A percentile compares a stretch with the other conserved stretches of the same genome.
Evolutionary conservation across 2,888 invertebrate species (phyloP).

Genomic region (Autographa pulchrina): DNA sequence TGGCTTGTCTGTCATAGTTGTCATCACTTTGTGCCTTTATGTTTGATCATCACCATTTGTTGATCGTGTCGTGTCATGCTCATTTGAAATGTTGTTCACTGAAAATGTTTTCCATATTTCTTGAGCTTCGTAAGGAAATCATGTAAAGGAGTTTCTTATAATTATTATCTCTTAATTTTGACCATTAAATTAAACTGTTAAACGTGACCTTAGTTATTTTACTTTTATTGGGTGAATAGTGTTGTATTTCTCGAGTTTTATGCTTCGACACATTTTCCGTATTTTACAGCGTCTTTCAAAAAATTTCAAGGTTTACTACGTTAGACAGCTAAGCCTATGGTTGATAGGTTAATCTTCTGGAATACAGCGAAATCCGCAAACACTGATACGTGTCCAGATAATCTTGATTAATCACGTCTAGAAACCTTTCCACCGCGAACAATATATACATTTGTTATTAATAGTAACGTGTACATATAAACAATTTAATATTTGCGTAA

Average conservation of each 20-base stretch:
- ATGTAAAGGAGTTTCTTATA: neutral
- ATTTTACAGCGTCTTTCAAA: slow-evolving; percentile 28
- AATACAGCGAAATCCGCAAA: slow-evolving; percentile 82
- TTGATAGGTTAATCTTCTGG: slow-evolving; percentile 76
- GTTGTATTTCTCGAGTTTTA: neutral
- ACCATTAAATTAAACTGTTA: neutral
- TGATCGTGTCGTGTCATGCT: neutral
- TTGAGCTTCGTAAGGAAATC: slow-evolving; percentile 1
- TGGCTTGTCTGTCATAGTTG: neutral
- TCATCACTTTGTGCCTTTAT: neutral
- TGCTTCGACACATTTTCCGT: slow-evolving; percentile 2
- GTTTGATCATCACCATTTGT: neutral
- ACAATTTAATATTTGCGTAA: neutral
- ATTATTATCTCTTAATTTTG: neutral
- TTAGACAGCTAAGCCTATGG: slow-evolving; percentile 66
- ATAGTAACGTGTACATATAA: slow-evolving; percentile 3
- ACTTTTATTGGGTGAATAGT: neutral
- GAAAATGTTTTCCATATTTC: neutral
- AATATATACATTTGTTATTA: slow-evolving; percentile 18
- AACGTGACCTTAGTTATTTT: neutral
- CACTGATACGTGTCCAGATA: slow-evolving; percentile 77
- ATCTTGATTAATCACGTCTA: slow-evolving; percentile 82
- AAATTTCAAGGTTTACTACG: slow-evolving; percentile 67
- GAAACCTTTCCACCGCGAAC: slow-evolving; percentile 45
- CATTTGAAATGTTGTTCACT: neutral